Percentiles rank a stretch among this genome's conserved stretches.
phyloP scores from a whole-genome alignment of 2,113 vertebrate species.

The Notarius quadriscutis region DNA sequence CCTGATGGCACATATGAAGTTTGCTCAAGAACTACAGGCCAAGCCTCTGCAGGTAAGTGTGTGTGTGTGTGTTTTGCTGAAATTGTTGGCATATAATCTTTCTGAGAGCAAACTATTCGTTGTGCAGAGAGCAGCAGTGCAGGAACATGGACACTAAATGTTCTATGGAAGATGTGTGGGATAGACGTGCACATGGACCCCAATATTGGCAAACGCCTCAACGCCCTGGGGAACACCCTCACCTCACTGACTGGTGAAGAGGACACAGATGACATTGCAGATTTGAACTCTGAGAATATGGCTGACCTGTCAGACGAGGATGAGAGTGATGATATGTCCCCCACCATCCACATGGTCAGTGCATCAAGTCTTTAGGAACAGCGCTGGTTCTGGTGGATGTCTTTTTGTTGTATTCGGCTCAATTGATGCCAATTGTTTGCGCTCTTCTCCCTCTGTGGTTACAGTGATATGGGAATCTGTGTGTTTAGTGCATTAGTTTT shows the following conservation, averaged over 20 bases:
- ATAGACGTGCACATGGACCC: constrained; percentile 99
- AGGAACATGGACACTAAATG: constrained; percentile 95
- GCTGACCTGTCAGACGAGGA: constrained; percentile 94
- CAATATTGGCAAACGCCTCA: constrained; percentile 95
- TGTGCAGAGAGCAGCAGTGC: constrained; percentile 91
- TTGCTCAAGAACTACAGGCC: constrained; percentile 94
- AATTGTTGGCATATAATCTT: constrained; percentile 59
- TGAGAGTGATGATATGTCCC: constrained; percentile 88
- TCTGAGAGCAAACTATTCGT: constrained; percentile 70
- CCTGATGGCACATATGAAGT: constrained; percentile 98
- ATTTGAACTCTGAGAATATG: constrained; percentile 89
- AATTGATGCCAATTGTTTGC: background rate
- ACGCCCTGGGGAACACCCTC: constrained; percentile 91
- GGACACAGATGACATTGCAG: constrained; percentile 90
- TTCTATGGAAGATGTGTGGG: constrained; percentile 99
- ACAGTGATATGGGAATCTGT: background rate
- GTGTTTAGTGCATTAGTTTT: background rate
- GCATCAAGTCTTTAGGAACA: background rate
- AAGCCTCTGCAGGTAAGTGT: constrained; percentile 85
- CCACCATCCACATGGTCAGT: constrained; percentile 86
- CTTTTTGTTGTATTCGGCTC: background rate
- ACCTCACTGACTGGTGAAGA: constrained; percentile 96
- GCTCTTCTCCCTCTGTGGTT: background rate
- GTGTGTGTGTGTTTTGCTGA: background rate
- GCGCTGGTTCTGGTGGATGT: background rate